phyloP scores from a whole-genome alignment of 2,113 vertebrate genomes.

The Glaucomys volans region DNA sequence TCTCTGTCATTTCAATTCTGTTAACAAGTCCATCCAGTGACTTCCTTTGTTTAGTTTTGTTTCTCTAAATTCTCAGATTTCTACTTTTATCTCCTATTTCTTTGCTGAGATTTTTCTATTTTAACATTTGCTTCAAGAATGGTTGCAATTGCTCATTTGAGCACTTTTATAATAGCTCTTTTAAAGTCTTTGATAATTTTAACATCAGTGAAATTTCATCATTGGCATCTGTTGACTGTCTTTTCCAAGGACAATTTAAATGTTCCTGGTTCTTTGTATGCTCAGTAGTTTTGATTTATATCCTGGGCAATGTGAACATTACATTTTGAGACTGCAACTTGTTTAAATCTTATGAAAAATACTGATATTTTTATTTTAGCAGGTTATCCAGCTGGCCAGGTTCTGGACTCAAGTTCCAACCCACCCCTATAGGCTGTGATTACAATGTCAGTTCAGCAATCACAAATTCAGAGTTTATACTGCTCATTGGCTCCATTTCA shows the following conservation, averaged over 20 bases:
- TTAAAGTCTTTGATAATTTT: neutral
- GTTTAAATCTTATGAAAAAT: neutral
- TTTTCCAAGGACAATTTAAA: neutral
- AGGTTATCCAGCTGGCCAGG: neutral
- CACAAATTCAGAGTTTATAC: neutral
- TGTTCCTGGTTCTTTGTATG: neutral
- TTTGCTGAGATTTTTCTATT: neutral
- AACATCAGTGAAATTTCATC: neutral
- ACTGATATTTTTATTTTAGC: neutral
- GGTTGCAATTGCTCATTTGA: neutral
- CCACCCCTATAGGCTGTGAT: neutral
- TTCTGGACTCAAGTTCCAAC: neutral
- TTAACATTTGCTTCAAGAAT: neutral
- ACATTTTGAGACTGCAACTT: neutral
- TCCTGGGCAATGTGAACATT: neutral
- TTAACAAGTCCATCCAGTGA: neutral
- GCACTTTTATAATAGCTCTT: neutral
- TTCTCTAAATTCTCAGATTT: neutral
- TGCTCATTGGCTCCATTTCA: neutral
- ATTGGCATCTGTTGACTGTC: neutral
- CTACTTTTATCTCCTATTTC: neutral
- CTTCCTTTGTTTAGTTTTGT: neutral
- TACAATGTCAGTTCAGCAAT: neutral
- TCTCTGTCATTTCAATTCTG: neutral
- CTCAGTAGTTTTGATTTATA: neutral